Conservation (phyloP, 2,888 invertebrate species). For the Spodoptera littoralis region DNA sequence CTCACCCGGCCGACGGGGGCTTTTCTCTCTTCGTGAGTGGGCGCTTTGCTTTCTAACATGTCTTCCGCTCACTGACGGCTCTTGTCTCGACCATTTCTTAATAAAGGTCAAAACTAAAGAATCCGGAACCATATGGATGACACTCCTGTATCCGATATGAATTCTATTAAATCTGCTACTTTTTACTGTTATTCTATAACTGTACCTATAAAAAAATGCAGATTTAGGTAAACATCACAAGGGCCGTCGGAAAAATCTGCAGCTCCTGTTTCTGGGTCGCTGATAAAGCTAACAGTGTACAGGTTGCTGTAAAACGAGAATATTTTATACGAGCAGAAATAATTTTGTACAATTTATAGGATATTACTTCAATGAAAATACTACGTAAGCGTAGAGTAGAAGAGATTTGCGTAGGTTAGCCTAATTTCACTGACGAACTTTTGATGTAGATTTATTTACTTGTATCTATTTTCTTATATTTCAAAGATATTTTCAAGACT, state of each 20-base stretch:
- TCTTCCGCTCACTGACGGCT: constrained; percentile 68
- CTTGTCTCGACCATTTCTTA: constrained; percentile 46
- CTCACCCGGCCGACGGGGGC: constrained; percentile 80
- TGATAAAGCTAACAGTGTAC: constrained; percentile 85
- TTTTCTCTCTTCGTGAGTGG: constrained; percentile 89
- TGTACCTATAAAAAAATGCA: constrained; percentile 18
- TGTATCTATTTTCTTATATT: constrained; percentile 47
- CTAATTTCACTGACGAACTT: constrained; percentile 70
- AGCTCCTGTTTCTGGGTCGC: constrained; percentile 85
- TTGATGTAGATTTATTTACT: constrained; percentile 48
- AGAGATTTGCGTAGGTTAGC: constrained; percentile 59
- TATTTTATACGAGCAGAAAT: constrained; percentile 30
- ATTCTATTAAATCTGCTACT: constrained; percentile 1
- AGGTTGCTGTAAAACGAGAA: constrained; percentile 70
- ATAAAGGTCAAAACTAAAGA: background rate
- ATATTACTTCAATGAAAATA: constrained; percentile 15
- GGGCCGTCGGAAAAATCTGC: constrained; percentile 81
- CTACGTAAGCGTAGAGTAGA: constrained; percentile 39
- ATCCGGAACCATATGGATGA: background rate
- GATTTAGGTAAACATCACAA: constrained; percentile 62
- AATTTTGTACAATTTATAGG: constrained; percentile 11
- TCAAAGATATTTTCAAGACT: constrained; percentile 53
- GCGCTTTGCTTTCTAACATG: constrained; percentile 87
- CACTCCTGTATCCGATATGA: background rate
- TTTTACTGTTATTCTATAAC: constrained; percentile 3